phyloP scores from a whole-genome alignment of 2,797 vertebrate species.

The Champsocephalus gunnari region DNA sequence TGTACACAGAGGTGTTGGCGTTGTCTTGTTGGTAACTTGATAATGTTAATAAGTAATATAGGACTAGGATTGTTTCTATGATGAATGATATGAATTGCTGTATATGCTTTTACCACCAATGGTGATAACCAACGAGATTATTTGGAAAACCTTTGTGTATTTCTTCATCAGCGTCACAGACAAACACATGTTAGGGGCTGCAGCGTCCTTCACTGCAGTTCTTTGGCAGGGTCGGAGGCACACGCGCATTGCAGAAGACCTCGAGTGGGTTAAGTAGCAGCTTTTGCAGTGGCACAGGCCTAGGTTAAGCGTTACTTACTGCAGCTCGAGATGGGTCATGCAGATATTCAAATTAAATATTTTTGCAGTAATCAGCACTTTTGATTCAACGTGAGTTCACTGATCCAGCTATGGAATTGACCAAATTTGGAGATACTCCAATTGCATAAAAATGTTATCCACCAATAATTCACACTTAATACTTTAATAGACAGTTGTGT shows the following conservation, averaged over 20 bases:
- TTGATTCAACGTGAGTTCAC: not conserved
- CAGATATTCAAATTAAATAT: not conserved
- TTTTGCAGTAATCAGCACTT: not conserved
- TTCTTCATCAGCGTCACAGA: slow-evolving; percentile 39
- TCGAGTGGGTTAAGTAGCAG: slow-evolving; percentile 37
- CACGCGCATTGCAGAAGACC: slow-evolving; percentile 35
- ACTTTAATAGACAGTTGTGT: not conserved
- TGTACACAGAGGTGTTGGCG: slow-evolving; percentile 45
- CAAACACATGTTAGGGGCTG: slow-evolving; percentile 51
- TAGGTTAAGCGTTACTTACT: slow-evolving; percentile 46
- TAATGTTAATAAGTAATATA: not conserved
- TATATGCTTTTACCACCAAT: not conserved
- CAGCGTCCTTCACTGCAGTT: slow-evolving; percentile 31
- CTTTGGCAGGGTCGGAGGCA: slow-evolving; percentile 50
- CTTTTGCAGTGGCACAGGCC: slow-evolving; percentile 56
- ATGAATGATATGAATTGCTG: not conserved
- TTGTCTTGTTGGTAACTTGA: not conserved
- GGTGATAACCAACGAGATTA: slow-evolving; percentile 19
- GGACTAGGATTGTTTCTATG: not conserved
- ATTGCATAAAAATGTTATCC: not conserved
- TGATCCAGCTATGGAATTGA: not conserved
- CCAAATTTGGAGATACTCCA: not conserved
- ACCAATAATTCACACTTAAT: not conserved
- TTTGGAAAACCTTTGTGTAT: slow-evolving; percentile 51
- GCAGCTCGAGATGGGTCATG: slow-evolving; percentile 13